A percentile compares a stretch with the other conserved stretches of the same genome.
Conservation (phyloP, 1,140 invertebrate species). For the Drosophila burlai region DNA sequence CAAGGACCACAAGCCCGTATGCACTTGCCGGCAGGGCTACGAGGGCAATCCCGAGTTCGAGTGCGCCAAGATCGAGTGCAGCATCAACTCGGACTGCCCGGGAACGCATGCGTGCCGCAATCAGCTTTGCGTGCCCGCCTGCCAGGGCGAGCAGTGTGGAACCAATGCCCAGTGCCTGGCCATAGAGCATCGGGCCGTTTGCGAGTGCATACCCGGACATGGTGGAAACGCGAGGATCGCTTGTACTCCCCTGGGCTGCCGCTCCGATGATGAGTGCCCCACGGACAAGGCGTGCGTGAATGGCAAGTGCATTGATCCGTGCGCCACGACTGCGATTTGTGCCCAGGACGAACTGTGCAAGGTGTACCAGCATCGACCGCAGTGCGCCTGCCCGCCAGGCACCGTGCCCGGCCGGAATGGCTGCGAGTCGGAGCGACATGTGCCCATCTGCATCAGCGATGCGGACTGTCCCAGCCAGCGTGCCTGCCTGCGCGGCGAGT, state of each 20-base stretch:
- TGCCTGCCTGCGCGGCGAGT: constrained; percentile 92
- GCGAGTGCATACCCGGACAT: constrained; percentile 92
- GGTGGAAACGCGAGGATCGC: constrained; percentile 92
- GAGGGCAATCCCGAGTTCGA: constrained; percentile 92
- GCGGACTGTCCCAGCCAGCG: constrained; percentile 92
- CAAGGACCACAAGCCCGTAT: constrained; percentile 93
- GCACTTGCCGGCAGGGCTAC: constrained; percentile 92
- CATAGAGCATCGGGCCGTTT: constrained; percentile 90
- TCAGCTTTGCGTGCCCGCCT: constrained; percentile 91
- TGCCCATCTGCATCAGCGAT: constrained; percentile 90
- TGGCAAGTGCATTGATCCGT: constrained; percentile 91
- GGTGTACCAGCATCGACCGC: constrained; percentile 90
- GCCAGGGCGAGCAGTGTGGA: constrained; percentile 90
- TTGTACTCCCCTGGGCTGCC: constrained; percentile 92
- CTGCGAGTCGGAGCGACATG: constrained; percentile 87
- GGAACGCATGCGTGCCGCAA: constrained; percentile 92
- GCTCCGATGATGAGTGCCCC: constrained; percentile 91
- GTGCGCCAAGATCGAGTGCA: constrained; percentile 91
- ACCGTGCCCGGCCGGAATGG: constrained; percentile 89
- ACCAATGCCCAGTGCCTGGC: constrained; percentile 91
- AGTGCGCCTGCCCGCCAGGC: constrained; percentile 92
- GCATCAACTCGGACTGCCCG: constrained; percentile 91
- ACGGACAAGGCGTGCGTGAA: constrained; percentile 92
- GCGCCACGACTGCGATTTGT: constrained; percentile 88
- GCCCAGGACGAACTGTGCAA: constrained; percentile 90